Percentiles rank a stretch among this genome's conserved stretches.
Conservation (phyloP, 2,797 vertebrate species). For the Perodicticus potto region DNA sequence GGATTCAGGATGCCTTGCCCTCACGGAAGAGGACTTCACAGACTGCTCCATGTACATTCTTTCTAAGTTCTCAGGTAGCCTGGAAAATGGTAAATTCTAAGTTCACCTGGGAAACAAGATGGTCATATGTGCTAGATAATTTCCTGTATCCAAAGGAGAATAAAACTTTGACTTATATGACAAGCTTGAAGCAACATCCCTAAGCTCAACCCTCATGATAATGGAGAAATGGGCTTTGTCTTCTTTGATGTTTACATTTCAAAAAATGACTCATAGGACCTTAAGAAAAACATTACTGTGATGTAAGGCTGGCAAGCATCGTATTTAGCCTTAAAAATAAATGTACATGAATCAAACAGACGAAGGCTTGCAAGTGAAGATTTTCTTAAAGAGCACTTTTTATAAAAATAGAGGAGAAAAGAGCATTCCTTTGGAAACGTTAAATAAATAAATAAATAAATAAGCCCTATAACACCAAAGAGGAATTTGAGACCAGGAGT, state of each 20-base stretch:
- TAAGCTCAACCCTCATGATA: not conserved
- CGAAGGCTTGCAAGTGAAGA: not conserved
- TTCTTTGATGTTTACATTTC: not conserved
- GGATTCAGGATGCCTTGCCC: too few species aligned
- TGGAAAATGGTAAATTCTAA: not conserved
- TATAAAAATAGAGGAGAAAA: not conserved
- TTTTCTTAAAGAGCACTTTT: not conserved
- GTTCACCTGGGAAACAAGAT: not conserved
- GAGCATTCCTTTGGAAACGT: not conserved
- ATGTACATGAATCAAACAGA: not conserved
- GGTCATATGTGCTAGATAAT: not conserved
- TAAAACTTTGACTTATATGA: not conserved
- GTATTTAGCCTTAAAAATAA: not conserved
- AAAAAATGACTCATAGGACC: not conserved
- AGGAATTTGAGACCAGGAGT: not conserved
- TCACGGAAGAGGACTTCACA: too few species aligned
- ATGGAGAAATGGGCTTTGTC: not conserved
- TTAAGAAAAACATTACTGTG: not conserved
- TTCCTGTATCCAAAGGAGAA: not conserved
- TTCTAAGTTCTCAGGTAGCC: not conserved
- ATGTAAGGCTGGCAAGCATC: not conserved
- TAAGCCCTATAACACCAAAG: not conserved
- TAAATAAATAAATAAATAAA: not conserved
- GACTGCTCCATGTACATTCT: not conserved
- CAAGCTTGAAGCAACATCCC: not conserved